Evolutionary conservation across 1,140 invertebrate species (phyloP), one percentile per base, ranked within the genome.

Genomic region (Trinorchestia longiramus): DNA sequence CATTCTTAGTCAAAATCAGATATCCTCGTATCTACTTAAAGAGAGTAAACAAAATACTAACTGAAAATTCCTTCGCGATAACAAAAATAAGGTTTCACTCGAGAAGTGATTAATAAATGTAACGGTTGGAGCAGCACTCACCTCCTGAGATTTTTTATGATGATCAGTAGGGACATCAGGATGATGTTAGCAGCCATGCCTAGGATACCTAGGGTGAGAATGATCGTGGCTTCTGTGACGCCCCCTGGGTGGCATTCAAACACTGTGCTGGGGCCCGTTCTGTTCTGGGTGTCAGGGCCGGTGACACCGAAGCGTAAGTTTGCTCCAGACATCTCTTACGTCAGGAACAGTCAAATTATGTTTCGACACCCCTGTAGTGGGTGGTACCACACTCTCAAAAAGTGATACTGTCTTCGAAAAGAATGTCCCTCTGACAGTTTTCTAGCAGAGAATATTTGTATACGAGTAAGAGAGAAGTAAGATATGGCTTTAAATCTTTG

Each of bases 171-270:
- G 0, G 98, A 98, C 98, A 99, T 98, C 28, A 99, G 98, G 28
- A 98, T 98, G 88, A 99, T 97, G 97, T 99, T 99, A 15, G 98
- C 98, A 0, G 98, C 98, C 98, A 99, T 98, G 95, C 98, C 98
- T 42, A 99, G 97, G 0, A 98, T 98, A 0, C 98, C 98, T 11
- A 99, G 97, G 47, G 98, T 98, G 97, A 99, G 98, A 96, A 99
- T 98, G 6, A 99, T 98, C 0, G 98, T 98, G 0, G 98, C 98
- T 97, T 99, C 98, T 0, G 98, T 98, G 0, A 98, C 98, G 77
- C 98, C 98, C 0, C 98, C 98, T 3, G 98, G 98, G 97, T 98
- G 98, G 97, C 98, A 99, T 96, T 98, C 98, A 97, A 98, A 98
- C 95, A 53, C 43, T 23, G 91, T 92, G 0, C 95, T 95, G 0